Evolutionary conservation across 2,888 invertebrate genomes (phyloP), one percentile per base, ranked within the genome.

Genomic region (Nemoura dubitans): DNA sequence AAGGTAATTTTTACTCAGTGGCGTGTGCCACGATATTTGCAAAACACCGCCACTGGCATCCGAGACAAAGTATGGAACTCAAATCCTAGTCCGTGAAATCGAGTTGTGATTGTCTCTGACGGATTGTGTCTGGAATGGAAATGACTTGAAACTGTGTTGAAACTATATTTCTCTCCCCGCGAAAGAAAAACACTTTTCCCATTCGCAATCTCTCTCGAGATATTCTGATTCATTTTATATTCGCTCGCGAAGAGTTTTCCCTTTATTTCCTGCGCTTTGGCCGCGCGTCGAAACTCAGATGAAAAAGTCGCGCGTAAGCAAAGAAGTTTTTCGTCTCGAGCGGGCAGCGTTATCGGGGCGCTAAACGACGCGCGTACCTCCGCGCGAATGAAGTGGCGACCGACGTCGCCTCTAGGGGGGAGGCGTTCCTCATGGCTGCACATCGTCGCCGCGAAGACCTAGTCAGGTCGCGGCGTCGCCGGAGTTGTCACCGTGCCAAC

Each of bases 151-250:
- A 30, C 81, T 81, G 28, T 81, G 28, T 30, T 30, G 81, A 81
- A 81, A 30, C 81, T 81, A 81, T 81, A 81, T 81, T 30, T 59
- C 59, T n/a, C 29, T 29, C 78, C 78, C 81, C 29, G 6, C 30
- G 81, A 81, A 81, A 29, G 30, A 81, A 29, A 81, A 81, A 29
- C 81, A 59, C 59, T 59, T 59, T 59, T 81, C 81, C 29, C 25
- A 78, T 78, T 29, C 27, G 29, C 78, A 78, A 78, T 30, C 27
- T 30, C 27, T 30, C 27, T 30, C 28, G 81, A 81, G 81, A 81
- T 81, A 30, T 81, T 81, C 30, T 30, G 81, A 81, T 81, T 30
- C 29, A 81, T 30, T 81, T 81, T 81, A 81, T n/a, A 81, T n/a
- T 29, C 30, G 59, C 59, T 59, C 59, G 59, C 59, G 16, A 21